Conservation (phyloP, 2,797 vertebrate species). For the Toxotes lorentzi region DNA sequence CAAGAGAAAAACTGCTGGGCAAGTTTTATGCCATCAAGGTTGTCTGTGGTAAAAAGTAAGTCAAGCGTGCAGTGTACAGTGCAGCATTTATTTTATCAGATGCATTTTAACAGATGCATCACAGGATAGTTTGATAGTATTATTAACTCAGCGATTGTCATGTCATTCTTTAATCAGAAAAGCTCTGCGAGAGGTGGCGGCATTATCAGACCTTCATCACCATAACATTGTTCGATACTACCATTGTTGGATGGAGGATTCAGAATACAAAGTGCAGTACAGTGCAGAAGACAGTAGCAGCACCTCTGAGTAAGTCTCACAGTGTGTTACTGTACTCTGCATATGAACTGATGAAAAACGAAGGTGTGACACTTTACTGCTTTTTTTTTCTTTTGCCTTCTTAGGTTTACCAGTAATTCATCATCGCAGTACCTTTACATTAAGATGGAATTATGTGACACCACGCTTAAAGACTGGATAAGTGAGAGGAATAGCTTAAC, state of each 20-base stretch:
- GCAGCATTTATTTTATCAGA: background rate
- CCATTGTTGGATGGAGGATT: slow-evolving; percentile 70
- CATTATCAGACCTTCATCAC: slow-evolving; percentile 67
- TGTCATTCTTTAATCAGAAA: slow-evolving; percentile 63
- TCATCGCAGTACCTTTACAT: slow-evolving; percentile 85
- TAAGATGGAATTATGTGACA: slow-evolving; percentile 90
- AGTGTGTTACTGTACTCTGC: background rate
- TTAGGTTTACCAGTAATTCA: slow-evolving; percentile 43
- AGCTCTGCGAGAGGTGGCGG: slow-evolving; percentile 66
- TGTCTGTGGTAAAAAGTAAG: slow-evolving; percentile 70
- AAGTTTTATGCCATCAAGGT: slow-evolving; percentile 79
- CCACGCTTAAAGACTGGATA: slow-evolving; percentile 86
- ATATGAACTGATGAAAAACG: background rate
- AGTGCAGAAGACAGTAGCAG: slow-evolving; percentile 4
- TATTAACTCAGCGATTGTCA: background rate
- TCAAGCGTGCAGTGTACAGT: slow-evolving; percentile 50
- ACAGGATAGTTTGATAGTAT: background rate
- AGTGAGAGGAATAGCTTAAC: accelerated
- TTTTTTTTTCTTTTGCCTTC: background rate
- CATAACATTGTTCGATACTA: slow-evolving; percentile 81
- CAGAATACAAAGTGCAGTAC: slow-evolving; percentile 35
- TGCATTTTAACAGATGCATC: background rate
- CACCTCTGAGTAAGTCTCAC: slow-evolving; percentile 57
- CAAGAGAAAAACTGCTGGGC: slow-evolving; percentile 41
- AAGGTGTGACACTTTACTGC: background rate